Conservation (phyloP, 2,797 vertebrate species). For the Cyclura pinguis region DNA sequence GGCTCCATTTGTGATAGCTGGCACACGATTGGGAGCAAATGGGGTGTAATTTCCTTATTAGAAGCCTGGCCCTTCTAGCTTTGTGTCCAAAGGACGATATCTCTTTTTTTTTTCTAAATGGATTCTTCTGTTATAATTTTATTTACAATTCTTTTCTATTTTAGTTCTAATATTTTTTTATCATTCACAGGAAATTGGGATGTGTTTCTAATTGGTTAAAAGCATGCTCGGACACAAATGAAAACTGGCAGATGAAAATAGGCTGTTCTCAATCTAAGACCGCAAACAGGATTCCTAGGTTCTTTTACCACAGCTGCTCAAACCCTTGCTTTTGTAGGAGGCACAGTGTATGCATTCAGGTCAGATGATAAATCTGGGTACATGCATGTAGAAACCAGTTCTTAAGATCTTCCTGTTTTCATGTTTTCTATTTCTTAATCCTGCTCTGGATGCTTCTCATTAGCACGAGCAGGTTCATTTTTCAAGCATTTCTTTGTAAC, state of each 20-base stretch:
- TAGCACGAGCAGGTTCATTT: constrained; percentile 69
- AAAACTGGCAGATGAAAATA: neutral
- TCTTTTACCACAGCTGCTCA: neutral
- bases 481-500: constrained; percentile 62
- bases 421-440: constrained; percentile 31
- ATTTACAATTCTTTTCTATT: neutral
- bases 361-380: neutral
- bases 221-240: neutral
- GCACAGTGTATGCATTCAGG: neutral
- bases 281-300: no score
- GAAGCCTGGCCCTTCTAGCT: neutral
- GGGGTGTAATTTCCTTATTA: neutral
- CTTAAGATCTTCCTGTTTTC: constrained; percentile 32
- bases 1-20: neutral
- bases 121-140: no score
- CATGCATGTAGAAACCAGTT: neutral
- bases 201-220: neutral
- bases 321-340: neutral
- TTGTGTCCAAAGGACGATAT: neutral
- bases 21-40: neutral
- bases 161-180: neutral
- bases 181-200: neutral
- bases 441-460: constrained; percentile 37
- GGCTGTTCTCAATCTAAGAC: neutral
- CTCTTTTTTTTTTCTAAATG: no score